These are phyloP conservation scores for Clarias batrachus DNA, from an alignment of 2,113 vertebrate genomes.

Conservation along the genomic window DNA sequence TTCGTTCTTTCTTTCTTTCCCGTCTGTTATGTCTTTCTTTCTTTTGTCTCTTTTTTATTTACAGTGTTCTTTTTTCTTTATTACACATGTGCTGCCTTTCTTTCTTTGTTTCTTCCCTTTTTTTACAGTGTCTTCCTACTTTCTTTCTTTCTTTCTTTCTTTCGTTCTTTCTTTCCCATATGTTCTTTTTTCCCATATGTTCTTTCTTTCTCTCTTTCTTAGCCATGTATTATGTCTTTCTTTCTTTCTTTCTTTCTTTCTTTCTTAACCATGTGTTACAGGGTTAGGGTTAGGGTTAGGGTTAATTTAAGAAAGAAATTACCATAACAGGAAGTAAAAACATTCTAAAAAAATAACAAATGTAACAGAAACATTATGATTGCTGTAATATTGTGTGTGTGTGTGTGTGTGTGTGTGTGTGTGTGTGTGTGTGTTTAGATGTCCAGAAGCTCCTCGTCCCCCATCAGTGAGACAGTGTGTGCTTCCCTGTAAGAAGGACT, in stretches of 20 bases:
- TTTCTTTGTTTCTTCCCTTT: no score
- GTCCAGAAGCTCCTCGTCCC: slow-evolving; percentile 90
- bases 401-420: slow-evolving; percentile 6
- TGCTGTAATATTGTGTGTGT: not conserved
- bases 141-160: not conserved
- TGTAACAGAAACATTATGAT: not conserved
- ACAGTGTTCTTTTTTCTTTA: no score
- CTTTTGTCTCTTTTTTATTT: not conserved
- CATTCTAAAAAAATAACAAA: not conserved
- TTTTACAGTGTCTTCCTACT: no score
- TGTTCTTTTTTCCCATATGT: no score
- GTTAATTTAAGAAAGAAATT: not conserved
- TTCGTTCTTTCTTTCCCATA: not conserved
- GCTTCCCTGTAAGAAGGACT: slow-evolving; percentile 92
- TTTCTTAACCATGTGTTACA: no score
- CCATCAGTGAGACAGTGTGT: slow-evolving; percentile 86
- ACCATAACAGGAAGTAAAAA: not conserved
- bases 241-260: no score
- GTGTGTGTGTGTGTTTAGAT: slow-evolving; percentile 64
- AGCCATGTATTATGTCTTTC: not conserved
- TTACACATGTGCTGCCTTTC: not conserved
- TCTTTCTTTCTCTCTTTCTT: no score
- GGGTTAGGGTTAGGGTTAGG: no score
- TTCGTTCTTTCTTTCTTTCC: not conserved
- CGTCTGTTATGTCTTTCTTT: not conserved